These are phyloP conservation scores for Venustoraphidia nigricollis DNA, from an alignment of 2,888 invertebrate species.

Conservation along the genomic window DNA sequence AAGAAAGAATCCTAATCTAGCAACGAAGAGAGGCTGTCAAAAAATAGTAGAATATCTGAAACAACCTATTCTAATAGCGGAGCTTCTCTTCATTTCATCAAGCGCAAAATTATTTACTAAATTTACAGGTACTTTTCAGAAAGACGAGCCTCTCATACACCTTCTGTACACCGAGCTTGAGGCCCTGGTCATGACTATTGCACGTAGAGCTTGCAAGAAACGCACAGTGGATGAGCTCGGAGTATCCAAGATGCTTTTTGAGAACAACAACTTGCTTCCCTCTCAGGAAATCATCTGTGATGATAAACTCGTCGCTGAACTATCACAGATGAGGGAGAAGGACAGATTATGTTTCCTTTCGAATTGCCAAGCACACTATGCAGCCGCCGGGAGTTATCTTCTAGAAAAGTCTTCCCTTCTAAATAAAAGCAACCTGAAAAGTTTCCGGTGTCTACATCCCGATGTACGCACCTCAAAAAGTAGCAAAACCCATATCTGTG, in stretches of 20 bases:
- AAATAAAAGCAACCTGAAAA: slow-evolving; percentile 1
- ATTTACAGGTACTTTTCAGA: slow-evolving; percentile 6
- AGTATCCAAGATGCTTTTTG: slow-evolving; percentile 5
- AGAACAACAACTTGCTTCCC: slow-evolving; percentile 4
- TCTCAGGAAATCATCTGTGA: neutral
- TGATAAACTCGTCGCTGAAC: slow-evolving; percentile 4
- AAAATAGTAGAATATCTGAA: slow-evolving; percentile 4
- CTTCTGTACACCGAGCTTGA: slow-evolving; percentile 1
- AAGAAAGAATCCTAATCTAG: neutral
- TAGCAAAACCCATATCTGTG: slow-evolving; percentile 4
- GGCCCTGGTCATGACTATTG: too few relatives aligned
- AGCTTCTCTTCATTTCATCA: slow-evolving; percentile 5
- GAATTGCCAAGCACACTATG: slow-evolving; percentile 4
- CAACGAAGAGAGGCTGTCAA: slow-evolving; percentile 4
- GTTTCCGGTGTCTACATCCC: slow-evolving; percentile 5
- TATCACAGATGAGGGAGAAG: slow-evolving; percentile 4
- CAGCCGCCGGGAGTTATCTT: slow-evolving; percentile 4
- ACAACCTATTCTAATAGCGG: slow-evolving; percentile 5
- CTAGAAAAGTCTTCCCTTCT: slow-evolving; percentile 4
- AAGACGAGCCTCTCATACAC: slow-evolving; percentile 5
- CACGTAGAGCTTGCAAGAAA: too few relatives aligned
- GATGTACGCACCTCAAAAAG: slow-evolving; percentile 4
- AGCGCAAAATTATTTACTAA: slow-evolving; percentile 4
- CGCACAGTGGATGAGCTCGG: neutral
- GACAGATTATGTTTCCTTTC: slow-evolving; percentile 6